Evolutionary conservation across 2,113 vertebrate genomes (phyloP).

Genomic region (Oryzias celebensis): DNA sequence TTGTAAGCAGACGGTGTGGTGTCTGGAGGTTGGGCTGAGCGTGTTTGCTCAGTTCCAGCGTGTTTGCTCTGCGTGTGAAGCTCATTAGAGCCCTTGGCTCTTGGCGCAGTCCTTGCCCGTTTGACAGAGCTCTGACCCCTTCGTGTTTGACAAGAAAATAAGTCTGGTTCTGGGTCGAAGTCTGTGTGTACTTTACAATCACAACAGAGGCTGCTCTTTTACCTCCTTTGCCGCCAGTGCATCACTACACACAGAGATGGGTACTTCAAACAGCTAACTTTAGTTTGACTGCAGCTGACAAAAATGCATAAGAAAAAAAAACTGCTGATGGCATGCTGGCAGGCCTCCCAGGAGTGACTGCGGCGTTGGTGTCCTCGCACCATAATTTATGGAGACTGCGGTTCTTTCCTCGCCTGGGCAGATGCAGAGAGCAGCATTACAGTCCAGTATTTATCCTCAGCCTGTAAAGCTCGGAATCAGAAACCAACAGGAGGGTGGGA

Average conservation of each 20-base stretch:
- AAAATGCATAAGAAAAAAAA: slow-evolving; percentile 43
- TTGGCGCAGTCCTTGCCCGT: slow-evolving; percentile 35
- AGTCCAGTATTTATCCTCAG: slow-evolving; percentile 52
- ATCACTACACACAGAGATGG: neutral
- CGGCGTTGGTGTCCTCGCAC: slow-evolving; percentile 58
- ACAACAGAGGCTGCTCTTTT: slow-evolving; percentile 12
- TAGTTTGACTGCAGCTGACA: slow-evolving; percentile 30
- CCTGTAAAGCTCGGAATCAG: slow-evolving; percentile 62
- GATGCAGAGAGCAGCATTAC: slow-evolving; percentile 53
- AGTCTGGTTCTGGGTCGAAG: slow-evolving; percentile 19
- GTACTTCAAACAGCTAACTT: slow-evolving; percentile 27
- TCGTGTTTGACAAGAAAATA: slow-evolving; percentile 46
- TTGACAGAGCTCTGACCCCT: slow-evolving; percentile 57
- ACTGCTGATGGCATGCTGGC: slow-evolving; percentile 67
- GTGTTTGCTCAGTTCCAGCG: slow-evolving; percentile 39
- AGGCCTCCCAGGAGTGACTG: slow-evolving; percentile 57
- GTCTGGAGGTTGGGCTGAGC: slow-evolving; percentile 24
- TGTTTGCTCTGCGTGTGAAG: slow-evolving; percentile 45
- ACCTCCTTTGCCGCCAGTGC: neutral
- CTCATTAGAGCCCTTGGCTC: slow-evolving; percentile 35
- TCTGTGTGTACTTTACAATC: slow-evolving; percentile 35
- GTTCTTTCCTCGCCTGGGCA: slow-evolving; percentile 66
- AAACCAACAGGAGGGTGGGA: slow-evolving; percentile 50
- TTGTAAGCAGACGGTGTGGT: slow-evolving; percentile 24
- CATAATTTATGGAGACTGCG: slow-evolving; percentile 68